A percentile compares a stretch with the other conserved stretches of the same genome.
phyloP scores from a whole-genome alignment of 1,140 invertebrate species.

The Latrodectus geometricus region DNA sequence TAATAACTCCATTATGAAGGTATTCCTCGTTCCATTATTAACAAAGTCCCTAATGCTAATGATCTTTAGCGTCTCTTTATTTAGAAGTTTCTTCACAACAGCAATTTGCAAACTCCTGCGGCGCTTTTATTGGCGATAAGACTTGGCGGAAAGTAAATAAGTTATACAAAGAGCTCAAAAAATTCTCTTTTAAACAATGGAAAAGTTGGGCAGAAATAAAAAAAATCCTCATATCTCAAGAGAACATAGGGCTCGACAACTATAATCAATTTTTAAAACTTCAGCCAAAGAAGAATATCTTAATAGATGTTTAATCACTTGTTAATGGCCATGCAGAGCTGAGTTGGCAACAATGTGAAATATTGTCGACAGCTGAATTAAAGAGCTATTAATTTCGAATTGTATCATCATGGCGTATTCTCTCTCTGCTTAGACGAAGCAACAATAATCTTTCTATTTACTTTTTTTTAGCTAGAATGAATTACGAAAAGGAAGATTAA shows the following conservation, averaged over 20 bases:
- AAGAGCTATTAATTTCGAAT: constrained; percentile 40
- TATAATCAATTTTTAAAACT: constrained; percentile 26
- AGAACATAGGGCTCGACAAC: not conserved
- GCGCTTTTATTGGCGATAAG: too few relatives aligned
- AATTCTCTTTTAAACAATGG: not conserved
- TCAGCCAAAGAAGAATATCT: constrained; percentile 6
- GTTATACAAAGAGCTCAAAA: not conserved
- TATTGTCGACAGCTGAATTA: constrained; percentile 18
- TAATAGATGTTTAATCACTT: constrained; percentile 50
- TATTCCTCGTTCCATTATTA: too few relatives aligned
- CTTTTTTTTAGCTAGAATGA: not conserved
- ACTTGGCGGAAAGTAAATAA: too few relatives aligned
- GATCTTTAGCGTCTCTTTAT: too few relatives aligned
- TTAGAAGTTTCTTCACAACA: too few relatives aligned
- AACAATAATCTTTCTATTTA: not conserved
- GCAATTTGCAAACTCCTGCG: too few relatives aligned
- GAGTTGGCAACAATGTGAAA: not conserved
- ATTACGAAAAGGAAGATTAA: not conserved
- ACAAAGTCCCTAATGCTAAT: too few relatives aligned
- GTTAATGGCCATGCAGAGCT: constrained; percentile 17
- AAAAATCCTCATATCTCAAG: not conserved
- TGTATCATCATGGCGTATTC: not conserved
- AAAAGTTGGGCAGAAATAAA: not conserved
- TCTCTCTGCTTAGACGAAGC: not conserved
- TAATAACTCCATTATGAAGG: too few relatives aligned